A percentile compares a stretch with the other conserved stretches of the same genome.
These are phyloP conservation scores for Gobionotothen gibberifrons DNA, from an alignment of 2,797 vertebrate species.

Conservation along the genomic window DNA sequence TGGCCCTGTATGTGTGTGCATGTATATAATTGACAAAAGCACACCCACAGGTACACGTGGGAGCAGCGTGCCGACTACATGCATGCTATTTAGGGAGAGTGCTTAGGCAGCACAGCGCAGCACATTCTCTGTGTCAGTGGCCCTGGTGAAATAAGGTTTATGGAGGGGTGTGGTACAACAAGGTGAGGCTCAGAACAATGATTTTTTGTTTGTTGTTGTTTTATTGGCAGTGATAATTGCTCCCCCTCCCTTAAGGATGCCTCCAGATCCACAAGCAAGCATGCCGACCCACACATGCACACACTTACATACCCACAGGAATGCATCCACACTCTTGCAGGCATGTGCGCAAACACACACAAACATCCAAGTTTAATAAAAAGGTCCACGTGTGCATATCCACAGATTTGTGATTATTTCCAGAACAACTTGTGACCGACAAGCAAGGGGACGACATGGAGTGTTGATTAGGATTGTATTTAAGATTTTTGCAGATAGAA, in stretches of 20 bases:
- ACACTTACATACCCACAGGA: constrained; percentile 75
- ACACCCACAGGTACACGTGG: constrained; percentile 55
- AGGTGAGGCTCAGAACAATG: constrained; percentile 83
- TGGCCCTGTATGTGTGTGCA: constrained; percentile 28
- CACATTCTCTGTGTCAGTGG: constrained; percentile 78
- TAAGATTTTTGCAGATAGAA: background rate
- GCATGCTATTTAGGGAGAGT: constrained; percentile 77
- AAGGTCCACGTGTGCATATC: constrained; percentile 48
- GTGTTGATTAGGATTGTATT: constrained; percentile 2
- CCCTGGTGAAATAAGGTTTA: constrained; percentile 77
- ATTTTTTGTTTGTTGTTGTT: constrained; percentile 84
- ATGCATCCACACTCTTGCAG: constrained; percentile 60
- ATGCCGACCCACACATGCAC: constrained; percentile 73
- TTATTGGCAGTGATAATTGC: constrained; percentile 85
- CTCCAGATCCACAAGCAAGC: constrained; percentile 58
- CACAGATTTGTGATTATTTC: constrained; percentile 25
- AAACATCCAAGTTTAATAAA: constrained; percentile 46
- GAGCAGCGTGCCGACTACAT: constrained; percentile 62
- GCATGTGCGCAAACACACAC: constrained; percentile 5
- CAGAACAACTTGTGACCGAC: constrained; percentile 26
- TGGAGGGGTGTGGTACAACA: constrained; percentile 78
- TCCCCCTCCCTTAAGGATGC: constrained; percentile 72
- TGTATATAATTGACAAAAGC: constrained; percentile 35
- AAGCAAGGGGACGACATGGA: background rate
- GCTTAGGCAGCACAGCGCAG: constrained; percentile 86